Evolutionary conservation across 2,888 invertebrate species (phyloP).

Genomic region (Hoplodrina blanda): DNA sequence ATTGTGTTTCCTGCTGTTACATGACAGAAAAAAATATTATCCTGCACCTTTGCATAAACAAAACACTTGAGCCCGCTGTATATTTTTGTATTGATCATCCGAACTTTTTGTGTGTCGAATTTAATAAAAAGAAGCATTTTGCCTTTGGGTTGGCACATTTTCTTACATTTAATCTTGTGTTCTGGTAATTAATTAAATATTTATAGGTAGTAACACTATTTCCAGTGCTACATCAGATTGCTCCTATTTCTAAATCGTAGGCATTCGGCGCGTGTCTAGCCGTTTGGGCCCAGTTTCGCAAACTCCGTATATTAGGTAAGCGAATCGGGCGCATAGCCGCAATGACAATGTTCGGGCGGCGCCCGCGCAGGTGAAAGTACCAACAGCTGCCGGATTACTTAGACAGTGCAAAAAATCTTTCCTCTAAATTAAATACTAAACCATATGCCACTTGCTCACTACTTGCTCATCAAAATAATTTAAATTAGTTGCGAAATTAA

Average conservation of each 20-base stretch:
- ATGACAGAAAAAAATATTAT: slow-evolving; percentile 31
- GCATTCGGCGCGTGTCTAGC: slow-evolving; percentile 75
- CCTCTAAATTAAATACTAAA: slow-evolving; percentile 45
- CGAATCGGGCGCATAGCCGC: slow-evolving; percentile 80
- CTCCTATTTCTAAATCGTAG: slow-evolving; percentile 71
- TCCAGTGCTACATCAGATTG: slow-evolving; percentile 58
- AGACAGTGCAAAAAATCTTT: slow-evolving; percentile 56
- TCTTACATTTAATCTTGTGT: slow-evolving; percentile 21
- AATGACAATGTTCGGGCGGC: slow-evolving; percentile 83
- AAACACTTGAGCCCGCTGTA: slow-evolving; percentile 23
- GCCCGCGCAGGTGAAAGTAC: slow-evolving; percentile 83
- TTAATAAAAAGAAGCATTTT: background rate
- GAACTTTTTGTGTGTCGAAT: slow-evolving; percentile 13
- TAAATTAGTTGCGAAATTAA: slow-evolving; percentile 30
- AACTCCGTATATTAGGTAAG: slow-evolving; percentile 85
- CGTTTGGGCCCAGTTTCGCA: slow-evolving; percentile 82
- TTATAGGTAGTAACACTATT: slow-evolving; percentile 19
- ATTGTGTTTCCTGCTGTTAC: slow-evolving; percentile 37
- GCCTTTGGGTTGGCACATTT: slow-evolving; percentile 5
- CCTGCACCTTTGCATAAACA: slow-evolving; percentile 42
- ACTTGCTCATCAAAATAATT: slow-evolving; percentile 23
- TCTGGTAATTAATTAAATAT: slow-evolving; percentile 6
- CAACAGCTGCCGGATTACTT: slow-evolving; percentile 74
- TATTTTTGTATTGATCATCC: slow-evolving; percentile 24
- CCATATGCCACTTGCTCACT: slow-evolving; percentile 31